Conservation (phyloP, 2,113 vertebrate species). For the Bostrychus sinensis region DNA sequence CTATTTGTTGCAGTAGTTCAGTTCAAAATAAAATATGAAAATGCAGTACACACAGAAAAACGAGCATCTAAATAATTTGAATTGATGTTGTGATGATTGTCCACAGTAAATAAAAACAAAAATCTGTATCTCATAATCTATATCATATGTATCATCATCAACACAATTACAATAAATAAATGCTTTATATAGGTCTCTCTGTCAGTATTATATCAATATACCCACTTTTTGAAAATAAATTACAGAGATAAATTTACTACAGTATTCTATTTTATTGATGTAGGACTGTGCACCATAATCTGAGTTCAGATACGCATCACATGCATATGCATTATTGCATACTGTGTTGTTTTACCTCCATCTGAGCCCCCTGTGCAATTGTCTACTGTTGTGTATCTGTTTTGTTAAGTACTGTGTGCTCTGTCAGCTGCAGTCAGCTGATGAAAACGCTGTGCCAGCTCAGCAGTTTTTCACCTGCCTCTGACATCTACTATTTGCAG, state of each 20-base stretch:
- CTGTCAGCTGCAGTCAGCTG: conserved; percentile 74
- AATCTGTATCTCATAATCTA: too few species aligned
- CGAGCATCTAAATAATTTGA: too few species aligned
- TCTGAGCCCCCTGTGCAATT: conserved; percentile 28
- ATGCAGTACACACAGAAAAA: too few species aligned
- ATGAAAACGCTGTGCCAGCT: conserved; percentile 64
- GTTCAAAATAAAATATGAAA: too few species aligned
- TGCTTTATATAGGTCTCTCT: too few species aligned
- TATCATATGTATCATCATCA: too few species aligned
- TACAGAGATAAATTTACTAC: neutral
- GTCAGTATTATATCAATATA: too few species aligned
- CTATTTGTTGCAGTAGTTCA: too few species aligned
- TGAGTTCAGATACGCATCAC: neutral
- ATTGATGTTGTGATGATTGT: too few species aligned
- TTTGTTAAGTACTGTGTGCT: conserved; percentile 41
- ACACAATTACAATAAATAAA: too few species aligned
- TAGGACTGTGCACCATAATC: neutral
- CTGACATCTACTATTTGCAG: conserved; percentile 33
- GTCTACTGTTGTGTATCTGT: conserved; percentile 33
- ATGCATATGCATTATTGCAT: neutral
- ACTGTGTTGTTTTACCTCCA: conserved; percentile 14
- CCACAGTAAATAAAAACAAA: too few species aligned
- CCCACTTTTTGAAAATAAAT: too few species aligned
- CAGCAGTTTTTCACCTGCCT: conserved; percentile 62
- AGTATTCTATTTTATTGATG: neutral